Evolutionary conservation across 2,113 vertebrate species (phyloP), one percentile per base, ranked within the genome.

Genomic region (Esox niger): DNA sequence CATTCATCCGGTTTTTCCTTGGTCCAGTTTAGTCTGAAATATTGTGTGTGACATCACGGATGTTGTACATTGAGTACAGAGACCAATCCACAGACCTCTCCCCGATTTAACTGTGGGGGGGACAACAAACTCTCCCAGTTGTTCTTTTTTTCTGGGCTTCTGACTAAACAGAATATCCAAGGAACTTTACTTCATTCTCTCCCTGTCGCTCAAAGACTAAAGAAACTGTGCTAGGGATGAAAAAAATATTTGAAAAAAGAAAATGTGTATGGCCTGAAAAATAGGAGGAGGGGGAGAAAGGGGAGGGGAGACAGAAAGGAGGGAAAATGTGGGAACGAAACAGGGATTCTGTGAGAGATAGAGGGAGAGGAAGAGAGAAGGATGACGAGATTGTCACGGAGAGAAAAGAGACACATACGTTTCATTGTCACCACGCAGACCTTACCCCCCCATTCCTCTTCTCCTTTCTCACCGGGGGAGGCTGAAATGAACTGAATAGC

Each of bases 401-500:
- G 32, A 33, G 32, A 10, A 1, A 35, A 15, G 38, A 43, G 38
- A 43, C 13, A 38, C 47, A 21, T n/a, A 52, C 4, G 58, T 57
- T 54, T 76, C 70, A 65, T 68, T 71, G 62, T 73, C 65, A 69
- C 57, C 32, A 65, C 49, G 58, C 66, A 68, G 52, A 49, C 65
- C 71, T 71, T 67, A 30, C 58, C 66, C 68, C n/a, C 38, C n/a
- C n/a, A n/a, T n/a, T n/a, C n/a, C n/a, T n/a, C n/a, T n/a, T n/a
- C n/a, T n/a, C n/a, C n/a, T n/a, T n/a, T 43, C 47, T 69, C 57
- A 58, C 31, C 26, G n/a, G 64, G 69, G 55, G 62, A 78, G 70
- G 77, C 82, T 73, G 76, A 82, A 79, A 47, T 65, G 76, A 64
- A 79, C 79, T 73, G 76, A 82, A 79, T 55, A 64, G 76, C 66